phyloP scores from a whole-genome alignment of 2,888 invertebrate species.

The Platycnemis pennipes region DNA sequence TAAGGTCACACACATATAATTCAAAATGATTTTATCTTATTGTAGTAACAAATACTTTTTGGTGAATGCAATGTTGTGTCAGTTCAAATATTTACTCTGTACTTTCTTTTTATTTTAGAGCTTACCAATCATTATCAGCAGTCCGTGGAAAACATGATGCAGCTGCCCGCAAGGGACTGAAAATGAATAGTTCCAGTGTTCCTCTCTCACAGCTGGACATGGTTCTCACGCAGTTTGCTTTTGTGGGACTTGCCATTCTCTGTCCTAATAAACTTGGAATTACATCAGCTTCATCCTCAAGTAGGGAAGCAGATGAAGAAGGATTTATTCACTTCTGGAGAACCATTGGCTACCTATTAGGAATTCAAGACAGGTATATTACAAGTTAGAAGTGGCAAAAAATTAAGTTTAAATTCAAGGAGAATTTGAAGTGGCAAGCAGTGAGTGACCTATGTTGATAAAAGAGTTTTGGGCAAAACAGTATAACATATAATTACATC shows the following conservation, averaged over 20 bases:
- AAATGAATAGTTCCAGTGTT: slow-evolving; percentile 78
- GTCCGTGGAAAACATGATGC: slow-evolving; percentile 86
- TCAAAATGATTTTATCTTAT: too few relatives aligned
- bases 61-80: too few relatives aligned
- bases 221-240: slow-evolving; percentile 93
- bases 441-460: too few relatives aligned
- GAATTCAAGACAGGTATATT: slow-evolving; percentile 91
- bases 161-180: slow-evolving; percentile 81
- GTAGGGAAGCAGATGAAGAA: slow-evolving; percentile 82
- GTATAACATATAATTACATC: too few relatives aligned
- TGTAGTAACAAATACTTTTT: too few relatives aligned
- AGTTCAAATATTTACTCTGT: not conserved
- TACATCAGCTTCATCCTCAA: slow-evolving; percentile 69
- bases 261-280: slow-evolving; percentile 85
- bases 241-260: slow-evolving; percentile 88
- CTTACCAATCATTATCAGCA: slow-evolving; percentile 83
- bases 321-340: slow-evolving; percentile 92
- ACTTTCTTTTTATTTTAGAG: slow-evolving; percentile 68
- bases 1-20: too few relatives aligned
- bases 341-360: slow-evolving; percentile 89
- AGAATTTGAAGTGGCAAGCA: too few relatives aligned
- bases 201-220: slow-evolving; percentile 90
- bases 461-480: too few relatives aligned
- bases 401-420: too few relatives aligned
- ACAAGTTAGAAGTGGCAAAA: too few relatives aligned